A percentile compares a stretch with the other conserved stretches of the same genome.
Conservation (phyloP, 2,113 vertebrate species). For the Marmota flaviventris region DNA sequence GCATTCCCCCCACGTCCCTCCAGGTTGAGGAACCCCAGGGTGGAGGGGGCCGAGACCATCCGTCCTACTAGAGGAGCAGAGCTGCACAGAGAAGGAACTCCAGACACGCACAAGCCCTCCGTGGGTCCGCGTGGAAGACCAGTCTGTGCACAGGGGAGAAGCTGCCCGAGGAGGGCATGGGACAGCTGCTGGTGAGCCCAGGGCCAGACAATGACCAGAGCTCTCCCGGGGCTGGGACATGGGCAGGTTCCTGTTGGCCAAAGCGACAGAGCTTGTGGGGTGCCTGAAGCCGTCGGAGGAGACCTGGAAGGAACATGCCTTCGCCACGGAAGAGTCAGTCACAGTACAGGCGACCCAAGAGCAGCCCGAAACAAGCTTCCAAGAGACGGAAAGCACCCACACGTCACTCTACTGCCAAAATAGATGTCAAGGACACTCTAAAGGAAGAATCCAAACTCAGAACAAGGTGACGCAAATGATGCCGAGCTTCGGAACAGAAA, state of each 20-base stretch:
- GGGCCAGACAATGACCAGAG: neutral
- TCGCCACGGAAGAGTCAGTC: neutral
- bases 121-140: neutral
- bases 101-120: neutral
- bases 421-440: neutral
- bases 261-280: neutral
- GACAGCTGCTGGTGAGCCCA: neutral
- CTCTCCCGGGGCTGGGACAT: neutral
- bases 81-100: neutral
- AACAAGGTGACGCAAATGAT: neutral
- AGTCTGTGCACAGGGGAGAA: neutral
- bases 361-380: neutral
- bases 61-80: too few species aligned
- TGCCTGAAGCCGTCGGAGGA: fast-evolving
- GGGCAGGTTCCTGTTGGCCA: neutral
- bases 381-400: neutral
- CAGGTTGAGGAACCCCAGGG: neutral
- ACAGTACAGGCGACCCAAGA: neutral
- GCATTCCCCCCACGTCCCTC: neutral
- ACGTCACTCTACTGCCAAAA: neutral
- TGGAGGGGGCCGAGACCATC: too few species aligned
- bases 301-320: neutral
- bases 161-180: neutral
- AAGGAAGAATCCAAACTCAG: neutral
- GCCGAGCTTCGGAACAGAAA: neutral